A percentile compares a stretch with the other conserved stretches of the same genome.
Evolutionary conservation across 2,113 vertebrate species (phyloP).

Genomic region (Rallus limicola): DNA sequence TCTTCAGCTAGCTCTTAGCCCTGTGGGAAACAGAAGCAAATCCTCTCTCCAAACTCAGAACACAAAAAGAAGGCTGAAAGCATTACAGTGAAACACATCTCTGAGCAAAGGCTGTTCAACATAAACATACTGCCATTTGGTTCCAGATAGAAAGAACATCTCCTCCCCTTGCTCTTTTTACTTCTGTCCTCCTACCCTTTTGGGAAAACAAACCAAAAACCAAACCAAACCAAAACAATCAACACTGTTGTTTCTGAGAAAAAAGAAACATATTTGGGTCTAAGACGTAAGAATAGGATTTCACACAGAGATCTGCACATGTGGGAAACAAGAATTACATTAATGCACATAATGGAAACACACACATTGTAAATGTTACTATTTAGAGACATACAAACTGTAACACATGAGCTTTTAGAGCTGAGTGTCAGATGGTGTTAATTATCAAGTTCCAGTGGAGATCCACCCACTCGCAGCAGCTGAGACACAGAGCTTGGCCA

Average conservation of each 20-base stretch:
- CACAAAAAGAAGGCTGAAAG: conserved; percentile 38
- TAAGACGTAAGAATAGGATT: background rate
- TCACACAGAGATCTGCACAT: background rate
- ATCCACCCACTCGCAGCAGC: background rate
- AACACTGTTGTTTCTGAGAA: background rate
- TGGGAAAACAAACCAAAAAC: background rate
- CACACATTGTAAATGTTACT: background rate
- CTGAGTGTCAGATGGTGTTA: background rate
- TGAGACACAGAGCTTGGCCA: background rate
- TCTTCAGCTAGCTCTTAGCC: background rate
- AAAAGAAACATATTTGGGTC: background rate
- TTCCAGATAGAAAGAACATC: background rate
- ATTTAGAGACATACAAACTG: background rate
- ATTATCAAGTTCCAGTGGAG: background rate
- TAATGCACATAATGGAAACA: background rate
- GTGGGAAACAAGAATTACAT: background rate
- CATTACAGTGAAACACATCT: background rate
- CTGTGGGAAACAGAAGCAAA: conserved; percentile 56
- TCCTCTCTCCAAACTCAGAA: conserved; percentile 2
- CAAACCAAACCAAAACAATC: background rate
- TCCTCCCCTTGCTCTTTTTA: background rate
- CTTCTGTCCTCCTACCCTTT: background rate
- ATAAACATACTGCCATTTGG: background rate
- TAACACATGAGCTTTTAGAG: background rate
- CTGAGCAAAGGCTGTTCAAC: background rate